A percentile compares a stretch with the other conserved stretches of the same genome.
Conservation (phyloP, 2,888 invertebrate species). For the Chrysina gloriosa region DNA sequence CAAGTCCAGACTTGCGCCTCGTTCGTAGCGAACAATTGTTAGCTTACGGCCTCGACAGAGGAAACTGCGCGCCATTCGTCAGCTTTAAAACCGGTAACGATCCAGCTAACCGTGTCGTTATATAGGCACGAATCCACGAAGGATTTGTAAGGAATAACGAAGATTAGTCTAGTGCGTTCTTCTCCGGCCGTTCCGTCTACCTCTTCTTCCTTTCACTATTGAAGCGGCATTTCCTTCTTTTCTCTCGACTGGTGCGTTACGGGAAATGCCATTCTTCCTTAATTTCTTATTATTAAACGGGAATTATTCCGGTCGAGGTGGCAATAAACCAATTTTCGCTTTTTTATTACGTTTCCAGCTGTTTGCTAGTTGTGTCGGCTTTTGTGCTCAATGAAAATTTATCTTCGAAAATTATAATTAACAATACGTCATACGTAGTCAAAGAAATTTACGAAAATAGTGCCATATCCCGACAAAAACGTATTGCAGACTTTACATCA, state of each 20-base stretch:
- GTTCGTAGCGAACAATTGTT: conserved; percentile 26
- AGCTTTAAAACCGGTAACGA: conserved; percentile 55
- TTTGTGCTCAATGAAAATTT: conserved; percentile 8
- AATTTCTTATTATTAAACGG: conserved; percentile 31
- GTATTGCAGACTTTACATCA: too few species aligned
- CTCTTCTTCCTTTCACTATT: conserved; percentile 18
- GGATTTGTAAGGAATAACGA: conserved; percentile 49
- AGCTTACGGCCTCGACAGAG: conserved; percentile 27
- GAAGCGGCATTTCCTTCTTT: conserved; percentile 9
- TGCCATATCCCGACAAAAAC: too few species aligned
- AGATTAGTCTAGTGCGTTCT: conserved; percentile 29
- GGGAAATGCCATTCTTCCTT: conserved; percentile 33
- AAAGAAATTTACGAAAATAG: too few species aligned
- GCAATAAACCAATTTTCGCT: conserved; percentile 23
- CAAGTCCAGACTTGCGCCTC: conserved; percentile 16
- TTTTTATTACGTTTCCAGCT: conserved; percentile 22
- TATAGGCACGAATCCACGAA: conserved; percentile 53
- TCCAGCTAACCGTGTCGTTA: conserved; percentile 57
- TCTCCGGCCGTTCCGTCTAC: too few species aligned
- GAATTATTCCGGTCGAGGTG: conserved; percentile 34
- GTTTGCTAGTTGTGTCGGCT: conserved; percentile 12
- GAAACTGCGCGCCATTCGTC: conserved; percentile 39
- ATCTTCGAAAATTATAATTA: conserved; percentile 11
- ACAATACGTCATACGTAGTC: too few species aligned
- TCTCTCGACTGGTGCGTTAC: conserved; percentile 14